A percentile compares a stretch with the other conserved stretches of the same genome.
Evolutionary conservation across 1,140 invertebrate species (phyloP).

Genomic region (Streblospio benedicti): DNA sequence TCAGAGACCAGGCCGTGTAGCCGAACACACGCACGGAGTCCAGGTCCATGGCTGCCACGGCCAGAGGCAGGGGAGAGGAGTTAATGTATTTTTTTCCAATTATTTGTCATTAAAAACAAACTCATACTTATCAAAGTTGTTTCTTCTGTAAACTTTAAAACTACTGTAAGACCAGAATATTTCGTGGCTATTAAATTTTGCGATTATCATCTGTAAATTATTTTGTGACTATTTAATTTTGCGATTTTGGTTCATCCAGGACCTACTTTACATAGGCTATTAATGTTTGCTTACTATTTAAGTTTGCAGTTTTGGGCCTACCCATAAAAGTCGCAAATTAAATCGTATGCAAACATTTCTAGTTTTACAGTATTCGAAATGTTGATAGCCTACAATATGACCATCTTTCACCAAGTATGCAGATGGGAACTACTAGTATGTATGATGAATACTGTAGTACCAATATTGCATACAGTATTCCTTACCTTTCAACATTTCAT

Average conservation of each 20-base stretch:
- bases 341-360: not conserved
- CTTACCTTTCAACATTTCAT: not conserved
- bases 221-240: too few species aligned
- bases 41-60: slow-evolving; percentile 52
- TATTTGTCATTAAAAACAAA: not conserved
- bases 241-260: too few species aligned
- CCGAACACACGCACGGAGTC: slow-evolving; percentile 59
- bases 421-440: too few species aligned
- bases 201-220: too few species aligned
- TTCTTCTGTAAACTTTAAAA: not conserved
- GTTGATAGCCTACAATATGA: not conserved
- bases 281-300: too few species aligned
- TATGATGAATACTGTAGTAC: too few species aligned
- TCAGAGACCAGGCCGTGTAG: slow-evolving; percentile 65
- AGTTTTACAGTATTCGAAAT: not conserved
- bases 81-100: not conserved
- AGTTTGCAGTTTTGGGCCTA: too few species aligned
- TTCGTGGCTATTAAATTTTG: too few species aligned
- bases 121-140: not conserved
- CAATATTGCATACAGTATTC: not conserved
- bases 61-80: slow-evolving; percentile 1
- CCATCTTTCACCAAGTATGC: too few species aligned
- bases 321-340: not conserved
- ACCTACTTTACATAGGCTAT: too few species aligned
- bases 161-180: too few species aligned